Evolutionary conservation across 2,113 vertebrate species (phyloP).

Genomic region (Polypterus bichir): DNA sequence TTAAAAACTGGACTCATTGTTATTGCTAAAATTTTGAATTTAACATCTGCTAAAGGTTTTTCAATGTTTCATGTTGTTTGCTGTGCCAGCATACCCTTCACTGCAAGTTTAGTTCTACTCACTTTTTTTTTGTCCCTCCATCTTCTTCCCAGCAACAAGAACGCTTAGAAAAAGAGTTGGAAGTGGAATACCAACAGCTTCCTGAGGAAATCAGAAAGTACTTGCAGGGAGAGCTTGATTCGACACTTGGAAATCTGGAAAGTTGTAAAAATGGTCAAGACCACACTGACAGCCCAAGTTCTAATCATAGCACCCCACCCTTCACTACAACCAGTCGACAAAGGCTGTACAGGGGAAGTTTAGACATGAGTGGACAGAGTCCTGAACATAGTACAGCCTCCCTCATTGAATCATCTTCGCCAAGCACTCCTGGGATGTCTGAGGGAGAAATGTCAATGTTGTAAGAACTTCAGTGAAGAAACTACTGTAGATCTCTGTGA

Average conservation of each 20-base stretch:
- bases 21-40: no score
- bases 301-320: conserved; percentile 33
- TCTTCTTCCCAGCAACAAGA: conserved; percentile 39
- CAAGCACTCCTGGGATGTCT: conserved; percentile 34
- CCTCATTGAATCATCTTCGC: conserved; percentile 35
- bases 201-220: conserved; percentile 56
- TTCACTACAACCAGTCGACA: conserved; percentile 3
- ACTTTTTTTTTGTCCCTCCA: background rate
- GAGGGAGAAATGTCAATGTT: conserved; percentile 32
- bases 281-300: conserved; percentile 32
- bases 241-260: conserved; percentile 16
- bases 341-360: conserved; percentile 11
- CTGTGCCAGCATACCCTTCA: no score
- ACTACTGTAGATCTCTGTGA: no score
- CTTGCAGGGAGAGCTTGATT: conserved; percentile 50
- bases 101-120: no score
- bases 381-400: conserved; percentile 37
- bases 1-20: no score
- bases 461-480: background rate
- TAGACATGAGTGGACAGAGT: conserved; percentile 19
- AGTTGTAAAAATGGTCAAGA: conserved; percentile 35
- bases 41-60: no score
- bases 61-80: no score
- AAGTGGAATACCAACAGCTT: conserved; percentile 41
- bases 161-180: conserved; percentile 44